Conservation (phyloP, 2,113 vertebrate species). For the Hiodon alosoides region DNA sequence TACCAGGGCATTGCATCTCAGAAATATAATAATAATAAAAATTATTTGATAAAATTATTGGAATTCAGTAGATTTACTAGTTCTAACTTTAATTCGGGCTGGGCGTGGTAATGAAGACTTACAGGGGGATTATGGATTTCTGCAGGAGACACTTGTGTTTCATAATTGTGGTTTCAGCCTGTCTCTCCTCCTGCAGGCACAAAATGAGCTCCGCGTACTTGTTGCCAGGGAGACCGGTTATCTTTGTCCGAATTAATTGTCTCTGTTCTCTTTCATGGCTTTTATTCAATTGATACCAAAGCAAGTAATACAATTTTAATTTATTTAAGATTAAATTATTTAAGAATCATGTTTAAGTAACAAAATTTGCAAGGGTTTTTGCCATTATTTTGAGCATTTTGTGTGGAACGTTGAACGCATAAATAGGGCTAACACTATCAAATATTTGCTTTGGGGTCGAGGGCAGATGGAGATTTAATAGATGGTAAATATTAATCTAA, state of each 20-base stretch:
- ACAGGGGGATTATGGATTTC: neutral
- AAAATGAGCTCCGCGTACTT: slow-evolving; percentile 15
- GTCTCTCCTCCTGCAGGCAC: neutral
- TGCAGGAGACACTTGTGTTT: neutral
- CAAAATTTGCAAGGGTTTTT: neutral
- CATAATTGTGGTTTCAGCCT: neutral
- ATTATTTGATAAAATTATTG: too few species aligned
- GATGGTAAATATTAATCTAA: slow-evolving; percentile 13
- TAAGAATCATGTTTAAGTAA: neutral
- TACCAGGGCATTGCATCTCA: too few species aligned
- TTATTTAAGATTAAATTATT: neutral
- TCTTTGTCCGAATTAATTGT: slow-evolving; percentile 11
- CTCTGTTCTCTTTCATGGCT: slow-evolving; percentile 1
- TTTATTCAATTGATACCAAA: slow-evolving; percentile 13
- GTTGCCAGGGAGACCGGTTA: slow-evolving; percentile 21
- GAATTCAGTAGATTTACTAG: too few species aligned
- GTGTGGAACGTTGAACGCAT: slow-evolving; percentile 12
- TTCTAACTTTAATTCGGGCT: neutral
- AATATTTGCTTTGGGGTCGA: neutral
- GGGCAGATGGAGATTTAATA: slow-evolving; percentile 12
- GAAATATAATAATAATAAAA: too few species aligned
- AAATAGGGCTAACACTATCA: neutral
- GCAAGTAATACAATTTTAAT: neutral
- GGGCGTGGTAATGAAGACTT: neutral
- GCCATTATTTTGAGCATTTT: neutral